phyloP scores from a whole-genome alignment of 2,797 vertebrate genomes.

The Pseudochirops corinnae region DNA sequence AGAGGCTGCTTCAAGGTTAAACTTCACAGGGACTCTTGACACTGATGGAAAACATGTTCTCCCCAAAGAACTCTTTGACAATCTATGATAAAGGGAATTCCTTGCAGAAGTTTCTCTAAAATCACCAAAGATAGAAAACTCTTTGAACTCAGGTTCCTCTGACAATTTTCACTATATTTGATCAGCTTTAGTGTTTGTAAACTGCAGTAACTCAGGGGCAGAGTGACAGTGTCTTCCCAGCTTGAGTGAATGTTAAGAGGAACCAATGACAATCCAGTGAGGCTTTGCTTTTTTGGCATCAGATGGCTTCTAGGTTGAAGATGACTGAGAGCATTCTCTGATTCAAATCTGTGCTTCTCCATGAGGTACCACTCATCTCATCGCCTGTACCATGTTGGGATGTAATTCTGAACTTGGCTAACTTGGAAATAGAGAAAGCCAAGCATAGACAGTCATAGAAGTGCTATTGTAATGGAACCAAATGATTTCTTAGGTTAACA shows the following conservation, averaged over 20 bases:
- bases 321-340: constrained; percentile 60
- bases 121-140: constrained; percentile 60
- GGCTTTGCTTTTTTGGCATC: constrained; percentile 72
- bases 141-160: constrained; percentile 69
- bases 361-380: constrained; percentile 50
- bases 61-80: constrained; percentile 63
- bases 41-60: constrained; percentile 43
- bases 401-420: neutral
- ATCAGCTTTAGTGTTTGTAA: constrained; percentile 59
- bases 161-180: constrained; percentile 65
- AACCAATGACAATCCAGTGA: constrained; percentile 14
- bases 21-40: constrained; percentile 37
- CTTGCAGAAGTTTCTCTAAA: constrained; percentile 62
- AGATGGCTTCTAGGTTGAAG: constrained; percentile 64
- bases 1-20: constrained; percentile 38
- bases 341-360: constrained; percentile 55
- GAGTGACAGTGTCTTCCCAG: neutral
- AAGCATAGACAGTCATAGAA: neutral
- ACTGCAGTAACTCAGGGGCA: constrained; percentile 59
- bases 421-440: neutral
- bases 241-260: constrained; percentile 34
- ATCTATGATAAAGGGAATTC: constrained; percentile 46
- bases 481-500: constrained; percentile 27
- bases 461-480: neutral
- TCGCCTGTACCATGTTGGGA: constrained; percentile 18